Conservation (phyloP, 2,113 vertebrate genomes). For the Austrofundulus limnaeus region DNA sequence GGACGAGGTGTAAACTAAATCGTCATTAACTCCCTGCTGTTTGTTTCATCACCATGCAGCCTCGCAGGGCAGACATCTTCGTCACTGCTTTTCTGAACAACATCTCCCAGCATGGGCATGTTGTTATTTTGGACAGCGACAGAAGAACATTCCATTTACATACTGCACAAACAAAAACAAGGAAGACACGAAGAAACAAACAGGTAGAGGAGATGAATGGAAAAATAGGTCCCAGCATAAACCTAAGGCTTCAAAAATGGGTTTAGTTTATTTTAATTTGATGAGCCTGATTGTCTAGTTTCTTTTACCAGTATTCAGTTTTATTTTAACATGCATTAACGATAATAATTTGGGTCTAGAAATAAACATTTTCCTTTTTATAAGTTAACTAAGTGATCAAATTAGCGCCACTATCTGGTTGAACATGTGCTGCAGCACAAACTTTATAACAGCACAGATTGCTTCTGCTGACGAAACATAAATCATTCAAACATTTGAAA, state of each 20-base stretch:
- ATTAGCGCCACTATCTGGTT: neutral
- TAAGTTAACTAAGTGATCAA: neutral
- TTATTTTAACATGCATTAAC: neutral
- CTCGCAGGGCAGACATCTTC: slow-evolving; percentile 45
- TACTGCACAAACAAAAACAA: slow-evolving; percentile 53
- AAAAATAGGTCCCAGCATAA: neutral
- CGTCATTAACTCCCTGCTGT: slow-evolving; percentile 58
- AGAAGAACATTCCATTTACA: slow-evolving; percentile 46
- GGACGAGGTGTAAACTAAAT: slow-evolving; percentile 61
- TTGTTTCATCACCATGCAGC: slow-evolving; percentile 56
- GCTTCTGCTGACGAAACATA: neutral
- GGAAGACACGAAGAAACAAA: slow-evolving; percentile 17
- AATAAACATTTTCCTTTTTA: neutral
- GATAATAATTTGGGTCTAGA: neutral
- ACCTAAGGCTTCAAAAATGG: neutral
- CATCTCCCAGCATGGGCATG: slow-evolving; percentile 52
- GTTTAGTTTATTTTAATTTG: neutral
- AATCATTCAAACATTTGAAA: neutral
- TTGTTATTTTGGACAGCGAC: slow-evolving; percentile 59
- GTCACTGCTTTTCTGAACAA: slow-evolving; percentile 61
- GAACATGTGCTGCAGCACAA: neutral
- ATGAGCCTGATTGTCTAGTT: neutral
- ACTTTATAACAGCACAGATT: neutral
- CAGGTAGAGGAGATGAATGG: neutral
- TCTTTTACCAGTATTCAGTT: neutral